phyloP scores from a whole-genome alignment of 2,113 vertebrate genomes.

The Sinosuthora webbiana region DNA sequence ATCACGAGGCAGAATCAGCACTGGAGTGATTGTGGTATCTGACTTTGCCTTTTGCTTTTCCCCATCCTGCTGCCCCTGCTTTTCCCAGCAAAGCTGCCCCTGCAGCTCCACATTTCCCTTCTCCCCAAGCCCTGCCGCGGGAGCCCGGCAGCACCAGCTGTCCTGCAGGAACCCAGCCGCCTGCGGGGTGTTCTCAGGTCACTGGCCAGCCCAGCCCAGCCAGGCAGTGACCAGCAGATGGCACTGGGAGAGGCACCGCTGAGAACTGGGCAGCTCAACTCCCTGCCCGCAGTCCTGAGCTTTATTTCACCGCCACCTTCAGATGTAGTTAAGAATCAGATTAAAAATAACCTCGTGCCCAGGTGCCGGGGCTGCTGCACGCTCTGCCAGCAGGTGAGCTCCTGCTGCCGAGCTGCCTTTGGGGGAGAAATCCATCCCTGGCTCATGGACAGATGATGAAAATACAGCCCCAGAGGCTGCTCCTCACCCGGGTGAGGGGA shows the following conservation, averaged over 20 bases:
- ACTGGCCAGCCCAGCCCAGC: background rate
- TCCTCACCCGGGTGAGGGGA: background rate
- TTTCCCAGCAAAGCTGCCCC: background rate
- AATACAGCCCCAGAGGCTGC: background rate
- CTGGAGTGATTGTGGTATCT: fast-evolving
- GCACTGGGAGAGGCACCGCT: background rate
- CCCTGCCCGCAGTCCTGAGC: background rate
- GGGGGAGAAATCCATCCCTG: background rate
- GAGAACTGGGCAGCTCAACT: background rate
- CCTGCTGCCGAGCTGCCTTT: background rate
- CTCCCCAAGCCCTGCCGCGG: background rate
- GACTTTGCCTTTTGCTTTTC: background rate
- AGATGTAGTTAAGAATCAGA: background rate
- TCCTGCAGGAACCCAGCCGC: background rate
- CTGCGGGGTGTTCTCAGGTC: background rate
- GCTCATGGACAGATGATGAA: background rate
- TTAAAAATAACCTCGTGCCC: background rate
- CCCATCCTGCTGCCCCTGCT: background rate
- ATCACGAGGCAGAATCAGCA: fast-evolving
- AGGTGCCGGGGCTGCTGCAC: background rate
- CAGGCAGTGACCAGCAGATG: conserved; percentile 26
- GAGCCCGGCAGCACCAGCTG: background rate
- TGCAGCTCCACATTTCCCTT: background rate
- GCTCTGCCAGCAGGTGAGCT: background rate
- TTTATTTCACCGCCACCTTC: background rate